Percentiles rank a stretch among this genome's conserved stretches.
phyloP scores from a whole-genome alignment of 2,113 vertebrate genomes.

The Silurus glanis region DNA sequence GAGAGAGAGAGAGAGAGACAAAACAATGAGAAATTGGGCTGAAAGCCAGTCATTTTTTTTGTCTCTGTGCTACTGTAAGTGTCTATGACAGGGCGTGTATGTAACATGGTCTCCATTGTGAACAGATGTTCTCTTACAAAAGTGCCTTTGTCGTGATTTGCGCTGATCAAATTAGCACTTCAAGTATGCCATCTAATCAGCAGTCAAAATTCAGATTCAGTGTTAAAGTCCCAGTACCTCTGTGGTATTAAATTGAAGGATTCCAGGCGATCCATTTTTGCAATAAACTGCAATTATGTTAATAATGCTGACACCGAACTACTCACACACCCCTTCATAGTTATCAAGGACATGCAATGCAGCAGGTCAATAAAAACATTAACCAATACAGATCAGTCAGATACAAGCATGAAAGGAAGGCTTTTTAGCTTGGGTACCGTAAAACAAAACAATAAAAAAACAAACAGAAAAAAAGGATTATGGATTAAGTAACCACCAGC shows the following conservation, averaged over 20 bases:
- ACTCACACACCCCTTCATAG: constrained; percentile 50
- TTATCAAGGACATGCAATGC: constrained; percentile 62
- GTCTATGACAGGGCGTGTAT: not conserved
- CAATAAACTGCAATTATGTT: constrained; percentile 68
- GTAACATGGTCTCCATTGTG: not conserved
- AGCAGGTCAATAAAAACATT: constrained; percentile 70
- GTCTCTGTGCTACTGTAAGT: not conserved
- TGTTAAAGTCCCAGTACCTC: constrained; percentile 42
- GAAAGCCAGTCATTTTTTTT: not conserved
- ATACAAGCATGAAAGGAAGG: constrained; percentile 26
- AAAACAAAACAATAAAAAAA: constrained; percentile 64
- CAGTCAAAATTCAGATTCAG: constrained; percentile 11
- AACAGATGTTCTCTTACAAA: not conserved
- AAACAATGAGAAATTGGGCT: not conserved
- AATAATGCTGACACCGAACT: constrained; percentile 62
- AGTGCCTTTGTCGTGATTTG: not conserved
- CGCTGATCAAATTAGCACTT: constrained; percentile 8
- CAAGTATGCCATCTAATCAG: constrained; percentile 34
- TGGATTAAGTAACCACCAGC: constrained; percentile 56
- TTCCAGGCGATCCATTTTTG: constrained; percentile 51
- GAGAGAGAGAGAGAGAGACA: not conserved
- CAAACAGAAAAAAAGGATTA: constrained; percentile 56
- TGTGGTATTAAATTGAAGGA: constrained; percentile 67
- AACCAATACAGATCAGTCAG: constrained; percentile 29
- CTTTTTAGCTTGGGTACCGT: not conserved